Base-by-base conservation (phyloP, 30 jellyfish, hydroid and myxozoan species). In the Catostylus mosaicus region DNA sequence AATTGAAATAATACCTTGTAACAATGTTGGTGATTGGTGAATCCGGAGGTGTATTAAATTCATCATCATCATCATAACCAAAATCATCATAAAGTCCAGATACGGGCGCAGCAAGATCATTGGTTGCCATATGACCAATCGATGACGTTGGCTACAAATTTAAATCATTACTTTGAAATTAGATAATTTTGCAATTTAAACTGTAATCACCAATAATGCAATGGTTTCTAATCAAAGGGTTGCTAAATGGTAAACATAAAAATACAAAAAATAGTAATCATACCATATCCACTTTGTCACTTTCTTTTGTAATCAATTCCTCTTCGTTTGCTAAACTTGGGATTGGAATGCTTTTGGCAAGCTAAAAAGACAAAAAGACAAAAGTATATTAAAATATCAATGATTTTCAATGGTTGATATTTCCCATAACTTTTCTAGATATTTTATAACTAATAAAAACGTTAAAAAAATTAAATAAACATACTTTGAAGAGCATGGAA, bases 271-370 rank as follows among this genome's bases (percentile, higher is more conserved):
- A n/a, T 5, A 40, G 54, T 14, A 5, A 7, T 14, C 7, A 40
- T 5, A 40, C 7, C 54, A 40, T 40, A 40, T 40, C 7, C 54
- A 40, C 14, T n/a, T 52, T 52, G 27, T 52, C 67, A 14, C 24
- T 20, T 14, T 52, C 67, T 3, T 52, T n/a, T 3, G 30, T 52
- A 4, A 4, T 52, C 6, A 52, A 4, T 20, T 52, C 27, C 30
- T 66, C 60, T 5, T 66, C 78, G 4, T 18, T 30, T 8, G 78
- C 78, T 16, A 66, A 43, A 32, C 27, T 66, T 30, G 96, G 88
- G 29, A 87, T 77, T 7, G 96, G 96, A 35, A 87, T 87, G 57
- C 91, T 73, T 24, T 48, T 68, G 6, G 92, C 92, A 23, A 82
- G 92, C 92, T 82, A 36, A 1, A 67, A 36, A 20, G 40, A 1